Base-by-base conservation (phyloP, 2,797 vertebrate genomes). In the Halcyon leucocephala region DNA sequence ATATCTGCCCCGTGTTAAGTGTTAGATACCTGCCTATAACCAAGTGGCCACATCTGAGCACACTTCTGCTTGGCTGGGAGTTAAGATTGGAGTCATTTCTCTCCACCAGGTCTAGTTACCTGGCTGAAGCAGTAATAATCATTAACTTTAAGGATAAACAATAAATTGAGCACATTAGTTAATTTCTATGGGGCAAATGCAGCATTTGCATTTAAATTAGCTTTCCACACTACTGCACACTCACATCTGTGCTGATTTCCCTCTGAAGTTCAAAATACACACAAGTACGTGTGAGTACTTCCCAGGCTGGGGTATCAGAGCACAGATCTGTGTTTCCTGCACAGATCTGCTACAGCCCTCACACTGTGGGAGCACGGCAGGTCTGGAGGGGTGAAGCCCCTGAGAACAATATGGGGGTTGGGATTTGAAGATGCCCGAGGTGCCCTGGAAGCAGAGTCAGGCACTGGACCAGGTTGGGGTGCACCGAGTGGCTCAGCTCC, bases 281-380 rank as follows among this genome's bases (percentile, higher is more conserved):
- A 7, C 1, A 3, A 17, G 9, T 7, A 10, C 4, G 20, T 12
- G 26, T 12, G 2, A 44, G 24, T 11, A 2, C 24, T 9, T 11
- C 31, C 58, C 9, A 13, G 12, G 0, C 21, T 4, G 42, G 73
- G 4, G 4, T 54, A 6, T 20, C 1, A 0, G 33, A 48, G 73
- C 0, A 5, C 8, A 35, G 35, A 35, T 35, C 35, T 35, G 35
- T 35, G 37, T 10, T 52, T 3, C 1, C 22, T 6, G 49, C 15
- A 7, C 12, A 8, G 49, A 21, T 28, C 62, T 15, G n/a, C 55
- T 14, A 3, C 1, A 4, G 2, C 9, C 42, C 66, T 42, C 22
- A 0, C 3, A 1, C 31, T 3, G 1, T 2, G 0, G 33, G 18
- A 26, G 8, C 1, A 9, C 26, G 10, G 29, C 25, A 1, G 49